Conservation (phyloP, 2,113 vertebrate species). For the Trogon surrucura region DNA sequence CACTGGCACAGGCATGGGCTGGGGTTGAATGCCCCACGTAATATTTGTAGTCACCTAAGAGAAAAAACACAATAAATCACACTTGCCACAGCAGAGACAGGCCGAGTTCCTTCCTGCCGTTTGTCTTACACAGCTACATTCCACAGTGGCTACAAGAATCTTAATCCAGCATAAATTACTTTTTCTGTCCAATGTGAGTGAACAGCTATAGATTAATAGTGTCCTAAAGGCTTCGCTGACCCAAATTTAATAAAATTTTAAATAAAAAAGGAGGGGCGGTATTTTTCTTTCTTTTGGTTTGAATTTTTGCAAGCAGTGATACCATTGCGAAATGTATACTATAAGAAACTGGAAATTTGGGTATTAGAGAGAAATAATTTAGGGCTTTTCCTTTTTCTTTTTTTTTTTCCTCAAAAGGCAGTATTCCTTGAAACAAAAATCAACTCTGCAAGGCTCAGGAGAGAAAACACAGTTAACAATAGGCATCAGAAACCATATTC, state of each 20-base stretch:
- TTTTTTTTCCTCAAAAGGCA: not conserved
- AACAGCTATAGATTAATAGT: not conserved
- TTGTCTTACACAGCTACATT: not conserved
- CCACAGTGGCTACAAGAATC: not conserved
- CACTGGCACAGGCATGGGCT: constrained; percentile 83
- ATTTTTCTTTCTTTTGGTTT: not conserved
- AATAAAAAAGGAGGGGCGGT: not conserved
- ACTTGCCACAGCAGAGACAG: not conserved
- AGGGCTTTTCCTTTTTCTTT: not conserved
- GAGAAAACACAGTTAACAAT: not conserved
- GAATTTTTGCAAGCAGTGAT: not conserved
- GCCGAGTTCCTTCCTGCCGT: not conserved
- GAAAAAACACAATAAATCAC: not conserved
- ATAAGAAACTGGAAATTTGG: not conserved
- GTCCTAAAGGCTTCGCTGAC: not conserved
- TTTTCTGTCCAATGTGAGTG: not conserved
- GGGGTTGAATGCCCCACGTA: constrained; percentile 86
- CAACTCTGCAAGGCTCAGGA: not conserved
- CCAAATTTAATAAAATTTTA: not conserved
- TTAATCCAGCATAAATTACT: not conserved
- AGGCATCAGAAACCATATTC: not conserved
- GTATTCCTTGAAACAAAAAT: not conserved
- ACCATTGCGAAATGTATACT: not conserved
- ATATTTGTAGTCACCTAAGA: constrained; percentile 89
- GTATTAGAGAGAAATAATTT: not conserved